Base-by-base conservation (phyloP, 2,113 vertebrate genomes). In the Reinhardtius hippoglossoides region DNA sequence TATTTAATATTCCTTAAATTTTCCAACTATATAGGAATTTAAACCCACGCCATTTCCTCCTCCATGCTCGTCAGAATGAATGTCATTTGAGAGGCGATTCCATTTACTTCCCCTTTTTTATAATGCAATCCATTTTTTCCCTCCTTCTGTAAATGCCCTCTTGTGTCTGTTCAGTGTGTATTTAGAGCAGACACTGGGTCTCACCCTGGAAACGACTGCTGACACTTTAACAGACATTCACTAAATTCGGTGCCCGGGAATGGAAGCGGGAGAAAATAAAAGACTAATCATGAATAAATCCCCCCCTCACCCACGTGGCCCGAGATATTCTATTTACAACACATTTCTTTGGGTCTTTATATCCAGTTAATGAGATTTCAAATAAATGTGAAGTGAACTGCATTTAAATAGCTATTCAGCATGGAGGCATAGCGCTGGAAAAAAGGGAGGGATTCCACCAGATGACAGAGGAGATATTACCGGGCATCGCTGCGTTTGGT, bases 341-440 rank as follows among this genome's bases (percentile, higher is more conserved):
- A 74, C 88, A 76, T 91, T 89, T 90, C 88, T 89, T 81, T 83
- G 78, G 75, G 57, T 84, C 88, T 93, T 92, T 91, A 91, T 91
- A 86, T 78, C 73, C 67, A 86, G 88, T 92, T 92, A 94, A 93
- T 92, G 88, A 92, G 88, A 93, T 94, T 92, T 92, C 88, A 92
- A 93, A 92, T 90, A 93, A 89, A 91, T 92, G 90, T 91, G 74
- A 88, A 89, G 78, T 83, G 85, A 93, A 88, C 71, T 77, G 90
- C 85, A 92, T 93, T 94, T 92, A 92, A 90, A 92, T 91, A 80
- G 84, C 84, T 88, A 84, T 91, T 91, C 88, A 86, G 82, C 82
- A 74, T 85, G 83, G 83, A 87, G 74, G 79, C 81, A 84, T 52
- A 81, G 76, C 59, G 31, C 71, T 81, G 88, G 83, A 83, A 86